phyloP scores from a whole-genome alignment of 2,797 vertebrate species.

The Enteromius viviparus region DNA sequence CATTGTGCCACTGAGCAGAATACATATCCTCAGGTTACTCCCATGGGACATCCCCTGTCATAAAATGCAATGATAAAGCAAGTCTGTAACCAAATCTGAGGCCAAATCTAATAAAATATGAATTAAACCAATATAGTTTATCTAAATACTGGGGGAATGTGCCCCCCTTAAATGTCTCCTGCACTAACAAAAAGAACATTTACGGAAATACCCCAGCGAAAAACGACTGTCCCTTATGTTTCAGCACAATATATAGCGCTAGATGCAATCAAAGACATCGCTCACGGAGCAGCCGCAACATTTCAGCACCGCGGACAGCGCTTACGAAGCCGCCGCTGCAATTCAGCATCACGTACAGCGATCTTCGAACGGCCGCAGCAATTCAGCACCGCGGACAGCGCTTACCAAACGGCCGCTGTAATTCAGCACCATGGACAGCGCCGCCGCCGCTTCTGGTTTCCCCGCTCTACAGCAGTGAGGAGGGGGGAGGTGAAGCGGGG shows the following conservation, averaged over 20 bases:
- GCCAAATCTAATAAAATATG: not conserved
- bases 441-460: not conserved
- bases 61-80: conserved; percentile 60
- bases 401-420: not conserved
- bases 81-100: conserved; percentile 39
- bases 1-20: conserved; percentile 6
- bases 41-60: conserved; percentile 67
- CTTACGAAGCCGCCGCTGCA: not conserved
- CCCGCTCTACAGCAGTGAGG: conserved; percentile 30
- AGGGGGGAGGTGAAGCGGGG: conserved; percentile 65
- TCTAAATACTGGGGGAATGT: not conserved
- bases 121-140: not conserved
- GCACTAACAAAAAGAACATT: not conserved
- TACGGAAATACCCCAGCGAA: conserved; percentile 62
- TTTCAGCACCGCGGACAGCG: conserved; percentile 75
- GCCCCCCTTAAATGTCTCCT: not conserved
- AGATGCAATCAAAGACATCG: conserved; percentile 73
- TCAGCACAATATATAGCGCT: conserved; percentile 71
- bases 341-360: conserved; percentile 68
- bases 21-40: conserved; percentile 21
- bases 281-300: not conserved
- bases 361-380: not conserved
- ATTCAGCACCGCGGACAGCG: conserved; percentile 74
- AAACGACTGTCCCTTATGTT: conserved; percentile 69
- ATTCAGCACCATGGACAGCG: conserved; percentile 74